phyloP scores from a whole-genome alignment of 2,113 vertebrate genomes.

The Thryonomys swinderianus region DNA sequence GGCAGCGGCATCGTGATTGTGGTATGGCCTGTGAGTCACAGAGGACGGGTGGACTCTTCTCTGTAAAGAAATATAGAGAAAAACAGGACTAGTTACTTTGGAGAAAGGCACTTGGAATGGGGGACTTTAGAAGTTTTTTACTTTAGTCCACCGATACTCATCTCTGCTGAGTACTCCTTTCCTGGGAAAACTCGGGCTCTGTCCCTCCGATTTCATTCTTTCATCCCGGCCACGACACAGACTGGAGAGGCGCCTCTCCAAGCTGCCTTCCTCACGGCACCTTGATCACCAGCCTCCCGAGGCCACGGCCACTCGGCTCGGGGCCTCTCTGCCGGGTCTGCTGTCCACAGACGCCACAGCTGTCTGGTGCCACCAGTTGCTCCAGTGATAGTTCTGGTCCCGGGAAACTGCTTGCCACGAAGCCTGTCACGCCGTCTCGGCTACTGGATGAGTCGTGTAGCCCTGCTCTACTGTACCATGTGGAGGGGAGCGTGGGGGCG shows the following conservation, averaged over 20 bases:
- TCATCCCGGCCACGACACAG: too few relatives aligned
- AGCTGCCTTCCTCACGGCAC: too few relatives aligned
- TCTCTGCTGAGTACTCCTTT: not conserved
- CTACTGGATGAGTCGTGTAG: not conserved
- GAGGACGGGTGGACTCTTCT: conserved; percentile 39
- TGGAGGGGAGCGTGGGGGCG: not conserved
- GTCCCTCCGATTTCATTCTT: too few relatives aligned
- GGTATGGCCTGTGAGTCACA: not conserved
- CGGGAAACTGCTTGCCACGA: not conserved
- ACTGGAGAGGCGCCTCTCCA: too few relatives aligned
- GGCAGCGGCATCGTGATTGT: conserved; percentile 62
- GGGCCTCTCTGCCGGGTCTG: too few relatives aligned
- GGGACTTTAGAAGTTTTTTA: not conserved
- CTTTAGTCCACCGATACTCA: not conserved
- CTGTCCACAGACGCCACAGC: not conserved
- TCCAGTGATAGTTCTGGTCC: not conserved
- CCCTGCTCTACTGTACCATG: not conserved
- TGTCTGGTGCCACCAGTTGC: too few relatives aligned
- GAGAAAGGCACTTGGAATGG: not conserved
- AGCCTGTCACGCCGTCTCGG: not conserved
- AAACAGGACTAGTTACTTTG: conserved; percentile 50
- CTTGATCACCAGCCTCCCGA: too few relatives aligned
- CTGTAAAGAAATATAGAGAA: conserved; percentile 59
- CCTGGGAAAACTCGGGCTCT: not conserved
- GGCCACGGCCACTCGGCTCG: too few relatives aligned